These are phyloP conservation scores for Nestor notabilis DNA, from an alignment of 2,113 vertebrate species.

Conservation along the genomic window DNA sequence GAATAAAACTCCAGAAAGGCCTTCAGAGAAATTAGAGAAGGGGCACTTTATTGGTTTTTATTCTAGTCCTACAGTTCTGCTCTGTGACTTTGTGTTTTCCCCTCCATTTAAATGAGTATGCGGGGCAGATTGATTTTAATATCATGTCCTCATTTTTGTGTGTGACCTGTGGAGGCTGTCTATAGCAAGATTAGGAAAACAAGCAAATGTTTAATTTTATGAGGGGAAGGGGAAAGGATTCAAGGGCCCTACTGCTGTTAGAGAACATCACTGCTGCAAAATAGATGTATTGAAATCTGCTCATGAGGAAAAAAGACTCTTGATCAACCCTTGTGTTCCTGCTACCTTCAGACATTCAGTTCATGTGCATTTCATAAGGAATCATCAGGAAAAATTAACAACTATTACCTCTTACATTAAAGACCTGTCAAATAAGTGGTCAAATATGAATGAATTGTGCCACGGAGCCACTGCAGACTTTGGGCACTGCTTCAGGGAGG, in stretches of 20 bases:
- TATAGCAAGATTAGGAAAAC: conserved; percentile 59
- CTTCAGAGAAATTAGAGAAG: conserved; percentile 62
- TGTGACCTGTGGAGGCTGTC: conserved; percentile 25
- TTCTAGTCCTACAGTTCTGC: conserved; percentile 34
- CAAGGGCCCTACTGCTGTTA: neutral
- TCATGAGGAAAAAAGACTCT: neutral
- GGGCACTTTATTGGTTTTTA: conserved; percentile 61
- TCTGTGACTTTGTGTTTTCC: conserved; percentile 1
- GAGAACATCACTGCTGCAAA: neutral
- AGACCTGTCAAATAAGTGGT: neutral
- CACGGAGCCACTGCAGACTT: neutral
- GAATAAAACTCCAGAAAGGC: conserved; percentile 66
- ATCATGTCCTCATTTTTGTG: conserved; percentile 27
- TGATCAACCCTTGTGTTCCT: neutral
- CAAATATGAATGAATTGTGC: neutral
- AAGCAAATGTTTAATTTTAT: conserved; percentile 57
- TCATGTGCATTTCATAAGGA: neutral
- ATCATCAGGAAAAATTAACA: neutral
- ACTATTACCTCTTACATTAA: neutral
- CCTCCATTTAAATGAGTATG: neutral
- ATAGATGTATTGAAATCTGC: neutral
- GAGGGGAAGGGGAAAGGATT: conserved; percentile 11
- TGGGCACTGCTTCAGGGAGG: neutral
- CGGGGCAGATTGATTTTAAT: conserved; percentile 47
- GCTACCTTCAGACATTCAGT: neutral